Evolutionary conservation across 2,113 vertebrate species (phyloP), one percentile per base, ranked within the genome.

Genomic region (Melanostigma gelatinosum): DNA sequence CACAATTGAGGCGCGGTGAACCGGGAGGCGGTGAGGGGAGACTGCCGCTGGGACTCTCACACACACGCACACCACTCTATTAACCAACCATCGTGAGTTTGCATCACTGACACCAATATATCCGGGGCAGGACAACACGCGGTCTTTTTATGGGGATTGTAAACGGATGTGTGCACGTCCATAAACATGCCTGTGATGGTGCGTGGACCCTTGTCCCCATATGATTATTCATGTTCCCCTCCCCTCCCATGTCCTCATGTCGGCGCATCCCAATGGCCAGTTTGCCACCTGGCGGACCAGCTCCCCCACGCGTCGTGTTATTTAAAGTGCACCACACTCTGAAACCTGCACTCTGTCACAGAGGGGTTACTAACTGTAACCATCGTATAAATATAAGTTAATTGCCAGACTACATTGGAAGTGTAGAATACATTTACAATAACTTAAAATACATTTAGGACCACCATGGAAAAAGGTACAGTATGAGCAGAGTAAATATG

Each of bases 381-480:
- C 9, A 22, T 22, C 11, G 24, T 55, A 7, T 32, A 58, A 72
- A 61, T 46, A 29, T 50, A 4, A 16, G 2, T 24, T 65, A 57
- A 27, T 61, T 76, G 0, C 16, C 12, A 76, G 7, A 48, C 3
- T 72, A 16, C 13, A 75, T 0, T 0, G n/a, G 3, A 16, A 8
- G 13, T 38, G 7, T 16, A 29, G 4, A 40, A 32, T 72, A 1
- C 20, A 24, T 82, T 72, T 22, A 10, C 12, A 40, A 16, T 61
- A 16, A 62, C 6, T 36, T 29, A n/a, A 34, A 68, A 78, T 50
- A 78, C 71, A 15, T 64, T 16, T 58, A 57, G 79, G 76, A 76
- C 8, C 79, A 87, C 22, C 74, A 94, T 94, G 94, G 92, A 94
- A 3, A 80, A 87, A 91, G 94, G 94, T 94, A 29, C n/a, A 57